phyloP scores from a whole-genome alignment of 2,888 invertebrate genomes.

The Cephus pulcher region DNA sequence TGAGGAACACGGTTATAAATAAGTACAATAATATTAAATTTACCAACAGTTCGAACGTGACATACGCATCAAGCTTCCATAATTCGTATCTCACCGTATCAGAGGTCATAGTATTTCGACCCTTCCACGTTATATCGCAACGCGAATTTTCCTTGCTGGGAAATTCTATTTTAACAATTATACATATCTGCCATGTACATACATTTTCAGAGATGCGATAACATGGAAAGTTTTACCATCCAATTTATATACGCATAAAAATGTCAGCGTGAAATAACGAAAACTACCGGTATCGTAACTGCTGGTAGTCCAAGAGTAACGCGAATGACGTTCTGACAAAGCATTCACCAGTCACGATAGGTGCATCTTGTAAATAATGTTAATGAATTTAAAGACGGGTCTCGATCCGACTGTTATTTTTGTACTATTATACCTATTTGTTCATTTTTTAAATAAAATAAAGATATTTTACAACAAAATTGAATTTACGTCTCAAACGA shows the following conservation, averaged over 20 bases:
- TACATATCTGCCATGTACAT: background rate
- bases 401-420: background rate
- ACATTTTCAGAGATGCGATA: background rate
- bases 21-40: background rate
- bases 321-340: background rate
- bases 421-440: background rate
- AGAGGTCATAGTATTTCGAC: background rate
- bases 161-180: background rate
- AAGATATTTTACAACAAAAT: background rate
- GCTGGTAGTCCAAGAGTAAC: background rate
- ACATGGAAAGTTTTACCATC: background rate
- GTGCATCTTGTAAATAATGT: conserved; percentile 2
- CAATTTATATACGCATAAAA: too few relatives aligned
- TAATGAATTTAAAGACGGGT: background rate
- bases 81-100: background rate
- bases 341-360: background rate
- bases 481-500: background rate
- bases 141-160: background rate
- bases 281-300: background rate
- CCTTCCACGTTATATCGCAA: background rate
- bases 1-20: conserved; percentile 37
- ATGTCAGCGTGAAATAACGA: too few relatives aligned
- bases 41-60: background rate
- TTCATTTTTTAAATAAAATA: background rate
- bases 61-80: background rate